A percentile compares a stretch with the other conserved stretches of the same genome.
phyloP scores from a whole-genome alignment of 2,797 vertebrate species.

The Phalloptychus januarius region DNA sequence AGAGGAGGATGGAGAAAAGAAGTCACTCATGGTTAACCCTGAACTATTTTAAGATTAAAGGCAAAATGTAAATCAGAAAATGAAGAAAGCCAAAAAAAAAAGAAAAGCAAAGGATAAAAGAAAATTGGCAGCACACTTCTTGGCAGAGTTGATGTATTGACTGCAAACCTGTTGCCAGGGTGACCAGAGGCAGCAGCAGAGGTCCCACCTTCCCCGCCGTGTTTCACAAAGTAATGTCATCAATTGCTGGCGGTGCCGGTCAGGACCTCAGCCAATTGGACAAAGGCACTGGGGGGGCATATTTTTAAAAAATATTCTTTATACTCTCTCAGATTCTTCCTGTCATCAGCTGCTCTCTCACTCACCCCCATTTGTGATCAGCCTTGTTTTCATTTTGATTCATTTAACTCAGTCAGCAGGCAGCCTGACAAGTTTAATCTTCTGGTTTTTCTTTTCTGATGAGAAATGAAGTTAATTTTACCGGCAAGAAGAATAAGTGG shows the following conservation, averaged over 20 bases:
- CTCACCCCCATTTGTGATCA: constrained; percentile 41
- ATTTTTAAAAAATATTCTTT: constrained; percentile 23
- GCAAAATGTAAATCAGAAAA: background rate
- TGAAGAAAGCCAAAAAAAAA: background rate
- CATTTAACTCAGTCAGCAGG: constrained; percentile 56
- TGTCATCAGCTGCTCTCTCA: constrained; percentile 56
- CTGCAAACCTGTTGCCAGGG: constrained; percentile 74
- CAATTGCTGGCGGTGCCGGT: constrained; percentile 51
- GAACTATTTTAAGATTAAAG: background rate
- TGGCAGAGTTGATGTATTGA: constrained; percentile 55
- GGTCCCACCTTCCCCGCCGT: constrained; percentile 56
- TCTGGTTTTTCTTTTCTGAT: constrained; percentile 33
- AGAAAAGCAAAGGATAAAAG: background rate
- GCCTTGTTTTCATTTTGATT: constrained; percentile 45
- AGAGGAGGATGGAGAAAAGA: background rate
- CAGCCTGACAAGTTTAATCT: constrained; percentile 39
- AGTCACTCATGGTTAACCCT: background rate
- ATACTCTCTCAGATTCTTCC: constrained; percentile 25
- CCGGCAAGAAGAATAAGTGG: constrained; percentile 19
- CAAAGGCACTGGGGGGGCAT: constrained; percentile 64
- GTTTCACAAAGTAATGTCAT: constrained; percentile 78
- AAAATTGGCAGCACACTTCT: constrained; percentile 23
- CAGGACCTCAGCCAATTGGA: constrained; percentile 65
- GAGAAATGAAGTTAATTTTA: constrained; percentile 51
- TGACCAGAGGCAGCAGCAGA: constrained; percentile 66